Evolutionary conservation across 2,113 vertebrate genomes (phyloP).

Genomic region (Periophthalmus modestus): DNA sequence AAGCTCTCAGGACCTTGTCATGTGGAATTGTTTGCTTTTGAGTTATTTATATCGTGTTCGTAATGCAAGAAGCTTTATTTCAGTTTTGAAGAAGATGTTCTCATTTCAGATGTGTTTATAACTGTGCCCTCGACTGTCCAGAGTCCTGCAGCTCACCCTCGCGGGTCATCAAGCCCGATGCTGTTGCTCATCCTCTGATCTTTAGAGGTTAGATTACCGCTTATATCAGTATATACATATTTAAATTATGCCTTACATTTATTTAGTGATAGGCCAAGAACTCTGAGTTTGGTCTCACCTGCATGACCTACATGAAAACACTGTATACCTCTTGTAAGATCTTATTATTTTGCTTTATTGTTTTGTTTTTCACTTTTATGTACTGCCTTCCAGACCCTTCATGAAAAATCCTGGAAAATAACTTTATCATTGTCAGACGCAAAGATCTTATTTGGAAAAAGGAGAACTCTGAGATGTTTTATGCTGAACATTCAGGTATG

Average conservation of each 20-base stretch:
- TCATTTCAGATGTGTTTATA: constrained; percentile 42
- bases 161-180: constrained; percentile 92
- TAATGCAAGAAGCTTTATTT: background rate
- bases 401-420: constrained; percentile 86
- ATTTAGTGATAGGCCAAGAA: too few species aligned
- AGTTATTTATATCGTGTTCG: background rate
- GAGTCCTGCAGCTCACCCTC: constrained; percentile 87
- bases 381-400: constrained; percentile 79
- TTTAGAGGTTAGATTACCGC: constrained; percentile 76
- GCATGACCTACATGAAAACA: background rate
- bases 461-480: constrained; percentile 86
- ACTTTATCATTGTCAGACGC: constrained; percentile 82
- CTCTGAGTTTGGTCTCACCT: background rate
- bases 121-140: constrained; percentile 55
- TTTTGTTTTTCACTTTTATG: background rate
- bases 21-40: background rate
- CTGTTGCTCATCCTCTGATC: constrained; percentile 87
- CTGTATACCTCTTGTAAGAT: background rate
- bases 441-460: constrained; percentile 83
- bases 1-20: background rate
- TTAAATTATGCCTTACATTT: background rate
- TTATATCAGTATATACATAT: background rate
- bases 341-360: background rate
- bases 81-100: background rate
- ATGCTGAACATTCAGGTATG: constrained; percentile 88